Percentiles rank a stretch among this genome's conserved stretches.
These are phyloP conservation scores for Reticulitermes speratus DNA, from an alignment of 1,140 invertebrate species.

Conservation along the genomic window DNA sequence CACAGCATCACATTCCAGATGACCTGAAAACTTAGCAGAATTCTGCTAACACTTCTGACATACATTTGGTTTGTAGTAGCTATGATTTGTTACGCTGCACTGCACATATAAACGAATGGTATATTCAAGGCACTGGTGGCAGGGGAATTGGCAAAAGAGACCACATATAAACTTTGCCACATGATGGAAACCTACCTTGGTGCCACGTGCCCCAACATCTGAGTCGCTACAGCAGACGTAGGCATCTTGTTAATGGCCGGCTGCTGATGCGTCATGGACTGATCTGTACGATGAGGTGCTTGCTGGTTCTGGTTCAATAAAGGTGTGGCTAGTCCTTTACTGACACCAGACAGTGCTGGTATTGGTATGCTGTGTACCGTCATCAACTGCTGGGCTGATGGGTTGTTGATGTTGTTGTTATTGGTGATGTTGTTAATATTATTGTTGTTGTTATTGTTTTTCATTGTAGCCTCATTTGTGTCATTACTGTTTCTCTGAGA, in stretches of 20 bases:
- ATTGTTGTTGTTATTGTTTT: slow-evolving; percentile 39
- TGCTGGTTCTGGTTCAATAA: neutral
- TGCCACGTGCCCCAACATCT: slow-evolving; percentile 33
- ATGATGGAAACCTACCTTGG: slow-evolving; percentile 30
- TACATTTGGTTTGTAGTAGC: no score
- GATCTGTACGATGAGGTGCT: neutral
- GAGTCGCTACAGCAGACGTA: neutral
- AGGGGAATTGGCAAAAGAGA: no score
- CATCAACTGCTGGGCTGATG: slow-evolving; percentile 43
- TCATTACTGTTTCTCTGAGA: slow-evolving; percentile 39
- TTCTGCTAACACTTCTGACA: no score
- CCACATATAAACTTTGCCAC: neutral
- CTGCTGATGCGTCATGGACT: slow-evolving; percentile 7
- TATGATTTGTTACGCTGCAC: no score
- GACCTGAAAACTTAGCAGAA: no score
- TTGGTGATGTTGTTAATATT: slow-evolving; percentile 42
- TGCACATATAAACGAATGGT: no score
- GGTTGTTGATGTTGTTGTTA: slow-evolving; percentile 39
- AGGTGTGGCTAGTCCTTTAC: slow-evolving; percentile 54
- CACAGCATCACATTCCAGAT: no score
- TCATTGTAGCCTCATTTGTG: slow-evolving; percentile 39
- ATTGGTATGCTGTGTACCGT: slow-evolving; percentile 65
- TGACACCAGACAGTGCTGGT: slow-evolving; percentile 55
- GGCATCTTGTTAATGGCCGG: neutral
- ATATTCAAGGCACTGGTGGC: no score